phyloP scores from a whole-genome alignment of 2,888 invertebrate genomes.

The Lycia hirtaria region DNA sequence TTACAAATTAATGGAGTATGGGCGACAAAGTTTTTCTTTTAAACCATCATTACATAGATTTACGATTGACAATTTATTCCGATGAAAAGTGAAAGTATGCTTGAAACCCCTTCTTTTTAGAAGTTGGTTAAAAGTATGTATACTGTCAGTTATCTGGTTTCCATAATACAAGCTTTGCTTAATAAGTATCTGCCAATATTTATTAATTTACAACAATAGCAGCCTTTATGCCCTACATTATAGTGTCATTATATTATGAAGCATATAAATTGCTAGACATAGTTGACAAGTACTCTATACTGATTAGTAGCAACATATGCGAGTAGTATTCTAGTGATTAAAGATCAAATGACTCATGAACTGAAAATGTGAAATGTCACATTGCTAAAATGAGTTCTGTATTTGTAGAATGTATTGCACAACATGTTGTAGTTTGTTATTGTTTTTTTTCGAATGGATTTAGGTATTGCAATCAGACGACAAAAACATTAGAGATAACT shows the following conservation, averaged over 20 bases:
- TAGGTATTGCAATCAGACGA: not conserved
- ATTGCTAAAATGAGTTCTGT: not conserved
- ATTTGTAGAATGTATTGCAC: conserved; percentile 19
- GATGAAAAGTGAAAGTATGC: not conserved
- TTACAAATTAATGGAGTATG: not conserved
- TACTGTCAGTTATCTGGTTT: too few species aligned
- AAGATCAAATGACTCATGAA: conserved; percentile 22
- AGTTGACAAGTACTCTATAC: too few species aligned
- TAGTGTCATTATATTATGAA: too few species aligned
- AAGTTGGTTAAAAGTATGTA: too few species aligned
- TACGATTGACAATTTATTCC: not conserved
- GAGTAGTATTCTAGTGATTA: not conserved
- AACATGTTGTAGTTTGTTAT: not conserved
- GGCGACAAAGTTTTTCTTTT: too few species aligned
- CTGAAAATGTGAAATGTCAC: not conserved
- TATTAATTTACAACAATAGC: too few species aligned
- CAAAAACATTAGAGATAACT: not conserved
- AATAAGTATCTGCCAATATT: too few species aligned
- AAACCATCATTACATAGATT: not conserved
- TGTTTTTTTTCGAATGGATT: conserved; percentile 8
- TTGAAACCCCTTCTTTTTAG: too few species aligned
- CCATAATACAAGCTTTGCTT: too few species aligned
- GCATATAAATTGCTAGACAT: too few species aligned
- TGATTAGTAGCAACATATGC: not conserved
- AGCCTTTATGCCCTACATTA: too few species aligned